A percentile compares a stretch with the other conserved stretches of the same genome.
Evolutionary conservation across 2,113 vertebrate genomes (phyloP).

Genomic region (Tachysurus fulvidraco): DNA sequence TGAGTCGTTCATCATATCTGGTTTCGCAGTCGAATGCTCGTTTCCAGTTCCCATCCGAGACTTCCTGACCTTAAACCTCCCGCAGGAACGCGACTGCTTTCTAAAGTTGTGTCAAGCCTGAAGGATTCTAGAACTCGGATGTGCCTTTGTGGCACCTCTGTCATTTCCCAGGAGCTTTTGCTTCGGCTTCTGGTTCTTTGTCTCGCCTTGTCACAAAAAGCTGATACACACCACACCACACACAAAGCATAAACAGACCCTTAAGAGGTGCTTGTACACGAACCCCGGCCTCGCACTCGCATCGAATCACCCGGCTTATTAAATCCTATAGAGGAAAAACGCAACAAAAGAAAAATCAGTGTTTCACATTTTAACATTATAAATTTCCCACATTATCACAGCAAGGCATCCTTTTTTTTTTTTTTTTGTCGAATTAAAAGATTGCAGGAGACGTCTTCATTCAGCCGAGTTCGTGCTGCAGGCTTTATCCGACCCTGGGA

Average conservation of each 20-base stretch:
- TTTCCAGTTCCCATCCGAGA: slow-evolving; percentile 31
- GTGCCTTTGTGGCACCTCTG: slow-evolving; percentile 67
- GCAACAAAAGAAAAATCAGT: neutral
- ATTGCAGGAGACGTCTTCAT: slow-evolving; percentile 69
- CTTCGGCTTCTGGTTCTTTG: slow-evolving; percentile 57
- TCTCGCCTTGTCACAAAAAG: slow-evolving; percentile 20
- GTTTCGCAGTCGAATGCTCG: slow-evolving; percentile 46
- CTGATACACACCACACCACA: neutral
- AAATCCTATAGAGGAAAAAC: neutral
- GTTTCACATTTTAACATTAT: neutral
- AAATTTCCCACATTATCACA: slow-evolving; percentile 10
- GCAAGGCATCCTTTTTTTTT: slow-evolving; percentile 19
- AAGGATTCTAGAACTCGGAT: slow-evolving; percentile 66
- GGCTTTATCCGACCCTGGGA: slow-evolving; percentile 70
- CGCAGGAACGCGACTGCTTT: slow-evolving; percentile 58
- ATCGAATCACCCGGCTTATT: neutral
- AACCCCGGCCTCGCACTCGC: neutral
- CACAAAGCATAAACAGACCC: slow-evolving; percentile 23
- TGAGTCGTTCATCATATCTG: slow-evolving; percentile 58
- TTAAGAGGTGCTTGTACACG: slow-evolving; percentile 37
- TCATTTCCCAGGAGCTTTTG: slow-evolving; percentile 72
- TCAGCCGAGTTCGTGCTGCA: slow-evolving; percentile 59
- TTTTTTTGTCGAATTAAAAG: slow-evolving; percentile 35
- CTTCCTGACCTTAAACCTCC: slow-evolving; percentile 54
- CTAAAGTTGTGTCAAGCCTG: slow-evolving; percentile 60